phyloP scores from a whole-genome alignment of 1,140 invertebrate genomes.

The Rhynchophorus ferrugineus region DNA sequence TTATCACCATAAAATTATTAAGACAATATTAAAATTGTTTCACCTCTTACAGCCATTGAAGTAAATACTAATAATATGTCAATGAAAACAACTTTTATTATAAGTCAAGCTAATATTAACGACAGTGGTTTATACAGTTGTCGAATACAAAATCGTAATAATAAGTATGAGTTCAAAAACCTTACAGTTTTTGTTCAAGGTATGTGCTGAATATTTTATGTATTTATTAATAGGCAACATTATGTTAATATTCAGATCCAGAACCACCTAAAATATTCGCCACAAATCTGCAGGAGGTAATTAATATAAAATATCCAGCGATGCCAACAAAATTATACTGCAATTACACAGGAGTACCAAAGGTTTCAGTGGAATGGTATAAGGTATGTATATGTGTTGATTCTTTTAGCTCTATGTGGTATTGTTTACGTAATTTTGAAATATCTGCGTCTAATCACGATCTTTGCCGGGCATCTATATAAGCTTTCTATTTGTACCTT shows the following conservation, averaged over 20 bases:
- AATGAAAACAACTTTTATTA: slow-evolving; percentile 12
- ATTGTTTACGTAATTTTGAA: slow-evolving; percentile 2
- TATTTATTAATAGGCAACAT: neutral
- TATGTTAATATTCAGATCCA: slow-evolving; percentile 28
- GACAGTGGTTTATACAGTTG: slow-evolving; percentile 32
- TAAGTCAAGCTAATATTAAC: slow-evolving; percentile 11
- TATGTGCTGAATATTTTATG: neutral
- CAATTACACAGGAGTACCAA: slow-evolving; percentile 40
- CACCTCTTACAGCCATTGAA: too few species aligned
- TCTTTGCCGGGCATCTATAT: too few species aligned
- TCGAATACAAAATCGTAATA: slow-evolving; percentile 22
- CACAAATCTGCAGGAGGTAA: slow-evolving; percentile 33
- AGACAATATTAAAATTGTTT: too few species aligned
- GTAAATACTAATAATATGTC: too few species aligned
- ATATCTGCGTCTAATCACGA: neutral
- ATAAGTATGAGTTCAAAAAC: slow-evolving; percentile 16
- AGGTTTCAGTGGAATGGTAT: slow-evolving; percentile 43
- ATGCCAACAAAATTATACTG: slow-evolving; percentile 39
- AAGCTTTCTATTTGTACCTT: too few species aligned
- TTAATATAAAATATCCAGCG: slow-evolving; percentile 38
- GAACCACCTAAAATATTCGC: slow-evolving; percentile 30
- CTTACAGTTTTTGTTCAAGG: slow-evolving; percentile 27
- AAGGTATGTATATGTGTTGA: slow-evolving; percentile 39
- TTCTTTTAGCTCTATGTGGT: too few species aligned
- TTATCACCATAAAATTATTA: too few species aligned